These are phyloP conservation scores for Lasiommata megera DNA, from an alignment of 2,888 invertebrate species.

Conservation along the genomic window DNA sequence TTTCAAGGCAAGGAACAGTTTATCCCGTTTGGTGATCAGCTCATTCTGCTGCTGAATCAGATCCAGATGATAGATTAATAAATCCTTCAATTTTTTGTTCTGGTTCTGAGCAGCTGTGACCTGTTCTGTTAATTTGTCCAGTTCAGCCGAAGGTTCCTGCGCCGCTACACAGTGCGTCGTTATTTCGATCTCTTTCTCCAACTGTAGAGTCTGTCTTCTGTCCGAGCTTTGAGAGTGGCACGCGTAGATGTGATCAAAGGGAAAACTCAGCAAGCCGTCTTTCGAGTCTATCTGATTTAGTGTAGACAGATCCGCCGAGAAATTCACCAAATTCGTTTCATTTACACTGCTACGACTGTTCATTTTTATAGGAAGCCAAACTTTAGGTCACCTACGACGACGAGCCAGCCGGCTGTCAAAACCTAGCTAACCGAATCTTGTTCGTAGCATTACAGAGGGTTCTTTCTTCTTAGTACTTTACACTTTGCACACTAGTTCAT, in stretches of 20 bases:
- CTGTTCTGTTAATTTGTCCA: slow-evolving; percentile 50
- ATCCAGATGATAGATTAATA: slow-evolving; percentile 91
- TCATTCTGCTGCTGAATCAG: slow-evolving; percentile 95
- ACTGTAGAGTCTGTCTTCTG: slow-evolving; percentile 50
- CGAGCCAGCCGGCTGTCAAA: slow-evolving; percentile 77
- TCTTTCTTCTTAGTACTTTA: slow-evolving; percentile 36
- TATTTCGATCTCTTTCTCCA: slow-evolving; percentile 68
- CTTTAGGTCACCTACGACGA: slow-evolving; percentile 58
- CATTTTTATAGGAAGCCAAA: slow-evolving; percentile 67
- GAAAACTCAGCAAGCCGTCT: slow-evolving; percentile 82
- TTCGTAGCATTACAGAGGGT: slow-evolving; percentile 65
- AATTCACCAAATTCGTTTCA: slow-evolving; percentile 76
- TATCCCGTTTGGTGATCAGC: slow-evolving; percentile 89
- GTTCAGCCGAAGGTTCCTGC: slow-evolving; percentile 51
- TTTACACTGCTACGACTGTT: slow-evolving; percentile 75
- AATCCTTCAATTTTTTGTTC: slow-evolving; percentile 87
- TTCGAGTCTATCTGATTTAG: slow-evolving; percentile 70
- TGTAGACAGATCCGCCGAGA: slow-evolving; percentile 63
- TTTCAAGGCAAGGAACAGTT: slow-evolving; percentile 85
- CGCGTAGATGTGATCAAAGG: slow-evolving; percentile 88
- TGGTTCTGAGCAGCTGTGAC: slow-evolving; percentile 71
- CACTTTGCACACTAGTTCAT: slow-evolving; percentile 39
- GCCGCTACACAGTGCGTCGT: slow-evolving; percentile 54
- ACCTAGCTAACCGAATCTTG: slow-evolving; percentile 55
- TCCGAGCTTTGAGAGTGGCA: slow-evolving; percentile 76